Conservation (phyloP, 1,140 invertebrate species). For the Euschistus heros region DNA sequence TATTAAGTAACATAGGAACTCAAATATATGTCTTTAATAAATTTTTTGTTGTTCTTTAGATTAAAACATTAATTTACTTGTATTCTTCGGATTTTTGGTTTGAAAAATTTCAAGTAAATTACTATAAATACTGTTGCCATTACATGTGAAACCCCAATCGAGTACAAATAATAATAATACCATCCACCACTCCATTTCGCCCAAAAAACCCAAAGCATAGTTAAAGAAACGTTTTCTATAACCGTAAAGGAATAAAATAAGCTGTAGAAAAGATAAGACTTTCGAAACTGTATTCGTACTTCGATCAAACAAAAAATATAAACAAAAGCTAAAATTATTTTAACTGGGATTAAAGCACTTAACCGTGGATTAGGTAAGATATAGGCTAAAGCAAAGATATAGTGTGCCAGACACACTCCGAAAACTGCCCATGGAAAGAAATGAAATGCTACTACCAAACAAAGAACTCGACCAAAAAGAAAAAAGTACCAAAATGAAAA, state of each 20-base stretch:
- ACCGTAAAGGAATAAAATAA: slow-evolving; percentile 17
- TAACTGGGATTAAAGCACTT: slow-evolving; percentile 10
- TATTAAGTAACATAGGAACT: too few species aligned
- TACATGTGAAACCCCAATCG: slow-evolving; percentile 20
- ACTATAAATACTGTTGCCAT: slow-evolving; percentile 18
- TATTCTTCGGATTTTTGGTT: slow-evolving; percentile 18
- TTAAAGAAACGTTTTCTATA: slow-evolving; percentile 23
- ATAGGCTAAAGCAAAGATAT: slow-evolving; percentile 23
- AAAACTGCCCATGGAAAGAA: slow-evolving; percentile 20
- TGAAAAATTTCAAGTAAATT: slow-evolving; percentile 21
- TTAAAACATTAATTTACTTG: background rate
- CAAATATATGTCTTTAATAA: too few species aligned
- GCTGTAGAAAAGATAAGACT: slow-evolving; percentile 21
- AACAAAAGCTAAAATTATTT: slow-evolving; percentile 21
- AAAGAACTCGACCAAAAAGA: slow-evolving; percentile 20
- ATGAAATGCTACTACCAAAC: slow-evolving; percentile 16
- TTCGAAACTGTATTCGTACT: slow-evolving; percentile 25
- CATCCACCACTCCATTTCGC: slow-evolving; percentile 21
- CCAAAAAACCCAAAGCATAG: slow-evolving; percentile 23
- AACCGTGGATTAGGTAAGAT: slow-evolving; percentile 16
- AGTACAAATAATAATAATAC: slow-evolving; percentile 22
- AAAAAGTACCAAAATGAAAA: slow-evolving; percentile 28
- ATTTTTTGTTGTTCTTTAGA: too few species aligned
- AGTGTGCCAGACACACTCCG: slow-evolving; percentile 19
- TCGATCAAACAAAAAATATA: slow-evolving; percentile 26